Base-by-base conservation (phyloP, 2,113 vertebrate species). In the Ammospiza nelsoni region DNA sequence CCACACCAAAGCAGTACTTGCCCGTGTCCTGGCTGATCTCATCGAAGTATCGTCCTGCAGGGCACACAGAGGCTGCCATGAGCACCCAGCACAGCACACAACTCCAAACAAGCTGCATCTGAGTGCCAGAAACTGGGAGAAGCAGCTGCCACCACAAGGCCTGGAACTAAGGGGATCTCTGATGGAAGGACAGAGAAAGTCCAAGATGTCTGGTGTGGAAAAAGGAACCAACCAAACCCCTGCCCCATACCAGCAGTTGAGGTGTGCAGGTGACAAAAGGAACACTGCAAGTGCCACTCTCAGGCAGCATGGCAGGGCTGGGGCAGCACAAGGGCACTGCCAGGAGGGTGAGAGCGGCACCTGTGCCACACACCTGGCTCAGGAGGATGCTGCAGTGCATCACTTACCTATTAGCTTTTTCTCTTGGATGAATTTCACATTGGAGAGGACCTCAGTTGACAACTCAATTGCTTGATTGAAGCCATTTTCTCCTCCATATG, bases 401-500 rank as follows among this genome's bases (percentile, higher is more conserved):
- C 87, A 94, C 86, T 1, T 98, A 99, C 99, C 99, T 99, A 99
- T 99, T 98, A 99, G 98, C 95, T 99, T 99, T 97, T 99, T 99
- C 97, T 99, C 99, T 97, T 99, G 99, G 97, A 99, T 99, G 97
- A 99, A 99, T 97, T 99, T 99, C 97, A 99, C 99, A 96, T 99
- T 99, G 96, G 99, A 99, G 89, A 99, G 99, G 95, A 99, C 99
- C 94, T 99, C 99, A 83, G 99, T 99, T 73, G 99, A 99, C 84
- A 99, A 98, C 94, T 99, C 99, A 90, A 99, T 99, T 87, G 99
- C 99, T 98, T 99, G 99, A 97, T 99, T 99, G 96, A 99, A 99
- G 97, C 99, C 99, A 96, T 99, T 99, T 97, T 99, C 99, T 96
- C 99, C 99, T 96, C 99, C 99, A 11, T 99, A 99, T 35, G 99